phyloP scores from a whole-genome alignment of 2,113 vertebrate species.

The Tetrao urogallus region DNA sequence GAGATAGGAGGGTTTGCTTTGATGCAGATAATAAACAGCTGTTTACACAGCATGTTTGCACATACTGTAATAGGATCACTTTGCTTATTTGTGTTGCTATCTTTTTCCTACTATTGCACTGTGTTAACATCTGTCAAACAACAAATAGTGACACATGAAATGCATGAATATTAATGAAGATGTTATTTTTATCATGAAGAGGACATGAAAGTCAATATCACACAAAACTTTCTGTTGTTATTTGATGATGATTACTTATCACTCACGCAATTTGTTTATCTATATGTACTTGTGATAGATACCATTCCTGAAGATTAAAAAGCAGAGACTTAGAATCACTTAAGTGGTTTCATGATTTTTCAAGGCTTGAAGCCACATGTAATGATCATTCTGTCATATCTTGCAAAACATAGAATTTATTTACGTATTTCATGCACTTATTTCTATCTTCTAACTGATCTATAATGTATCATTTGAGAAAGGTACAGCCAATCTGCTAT shows the following conservation, averaged over 20 bases:
- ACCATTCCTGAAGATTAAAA: not conserved
- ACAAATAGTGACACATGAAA: not conserved
- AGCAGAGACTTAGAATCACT: not conserved
- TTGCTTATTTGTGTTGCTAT: not conserved
- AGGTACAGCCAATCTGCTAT: not conserved
- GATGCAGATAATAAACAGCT: slow-evolving; percentile 49
- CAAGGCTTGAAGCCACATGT: not conserved
- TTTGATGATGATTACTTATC: not conserved
- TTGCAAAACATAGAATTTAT: not conserved
- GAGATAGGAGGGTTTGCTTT: slow-evolving; percentile 15
- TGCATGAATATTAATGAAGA: slow-evolving; percentile 12
- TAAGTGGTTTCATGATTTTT: not conserved
- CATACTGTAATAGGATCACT: slow-evolving; percentile 16
- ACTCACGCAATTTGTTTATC: not conserved
- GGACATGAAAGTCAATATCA: not conserved
- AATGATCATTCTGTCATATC: not conserved
- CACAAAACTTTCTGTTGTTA: not conserved
- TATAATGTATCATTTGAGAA: not conserved
- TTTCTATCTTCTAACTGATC: not conserved
- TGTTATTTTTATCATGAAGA: not conserved
- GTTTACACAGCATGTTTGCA: slow-evolving; percentile 41
- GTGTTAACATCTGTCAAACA: slow-evolving; percentile 43
- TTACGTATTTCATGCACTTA: not conserved
- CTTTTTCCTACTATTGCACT: not conserved
- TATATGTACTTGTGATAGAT: not conserved